Conservation (phyloP, 2,888 invertebrate genomes). For the Galerucella nymphaeae region DNA sequence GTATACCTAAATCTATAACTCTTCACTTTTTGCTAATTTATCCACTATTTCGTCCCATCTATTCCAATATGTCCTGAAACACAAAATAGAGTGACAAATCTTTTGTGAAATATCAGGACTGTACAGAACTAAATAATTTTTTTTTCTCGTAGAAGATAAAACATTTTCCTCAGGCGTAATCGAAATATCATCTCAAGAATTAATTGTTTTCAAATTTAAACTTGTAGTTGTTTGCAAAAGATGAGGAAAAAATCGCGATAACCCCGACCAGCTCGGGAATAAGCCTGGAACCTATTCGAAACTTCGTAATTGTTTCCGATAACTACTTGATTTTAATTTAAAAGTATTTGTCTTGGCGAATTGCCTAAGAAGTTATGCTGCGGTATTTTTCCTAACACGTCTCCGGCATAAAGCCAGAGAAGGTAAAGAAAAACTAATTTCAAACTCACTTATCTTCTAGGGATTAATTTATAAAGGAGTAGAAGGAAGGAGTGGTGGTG, state of each 20-base stretch:
- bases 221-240: neutral
- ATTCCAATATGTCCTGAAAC: too few species aligned
- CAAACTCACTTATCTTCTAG: constrained; percentile 36
- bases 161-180: neutral
- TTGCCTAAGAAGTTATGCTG: constrained; percentile 29
- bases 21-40: too few species aligned
- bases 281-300: constrained; percentile 5
- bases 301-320: constrained; percentile 26
- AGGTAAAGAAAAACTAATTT: constrained; percentile 38
- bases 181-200: neutral
- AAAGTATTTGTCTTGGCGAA: constrained; percentile 33
- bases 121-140: too few species aligned
- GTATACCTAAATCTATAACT: too few species aligned
- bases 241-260: neutral
- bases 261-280: neutral
- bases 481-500: constrained; percentile 8
- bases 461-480: constrained; percentile 40
- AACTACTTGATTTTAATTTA: constrained; percentile 35
- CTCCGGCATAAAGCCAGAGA: constrained; percentile 28
- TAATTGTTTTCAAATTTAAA: neutral
- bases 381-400: constrained; percentile 35
- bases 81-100: too few species aligned
- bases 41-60: too few species aligned
- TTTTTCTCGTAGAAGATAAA: too few species aligned
- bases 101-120: too few species aligned